Conservation (phyloP, 2,888 invertebrate species). For the Melanchra persicariae region DNA sequence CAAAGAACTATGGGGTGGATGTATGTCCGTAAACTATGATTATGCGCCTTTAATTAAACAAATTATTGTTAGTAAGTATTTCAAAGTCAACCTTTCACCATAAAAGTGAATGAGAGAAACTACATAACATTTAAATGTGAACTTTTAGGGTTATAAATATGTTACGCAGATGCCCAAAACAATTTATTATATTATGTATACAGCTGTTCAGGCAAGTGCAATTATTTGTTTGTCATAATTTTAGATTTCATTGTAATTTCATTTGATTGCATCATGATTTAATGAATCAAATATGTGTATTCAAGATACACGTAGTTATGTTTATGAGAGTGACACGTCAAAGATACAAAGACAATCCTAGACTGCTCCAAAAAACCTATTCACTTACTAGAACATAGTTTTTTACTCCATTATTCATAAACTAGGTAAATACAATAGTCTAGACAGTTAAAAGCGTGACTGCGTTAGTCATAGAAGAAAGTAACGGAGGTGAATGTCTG, state of each 20-base stretch:
- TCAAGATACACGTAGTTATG: not conserved
- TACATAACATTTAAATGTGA: not conserved
- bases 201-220: not conserved
- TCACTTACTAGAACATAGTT: slow-evolving; percentile 1
- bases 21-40: slow-evolving; percentile 23
- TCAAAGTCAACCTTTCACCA: not conserved
- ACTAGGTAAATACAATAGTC: slow-evolving; percentile 53
- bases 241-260: slow-evolving; percentile 1
- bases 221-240: not conserved
- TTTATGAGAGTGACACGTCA: too few species aligned
- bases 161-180: slow-evolving; percentile 4
- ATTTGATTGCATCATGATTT: slow-evolving; percentile 44
- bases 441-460: slow-evolving; percentile 55
- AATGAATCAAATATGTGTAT: slow-evolving; percentile 26
- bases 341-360: not conserved
- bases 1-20: slow-evolving; percentile 69
- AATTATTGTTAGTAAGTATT: not conserved
- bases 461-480: slow-evolving; percentile 70
- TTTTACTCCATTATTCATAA: slow-evolving; percentile 56
- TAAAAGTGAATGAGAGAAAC: not conserved
- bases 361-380: slow-evolving; percentile 4
- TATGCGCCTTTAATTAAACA: slow-evolving; percentile 30
- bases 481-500: slow-evolving; percentile 72
- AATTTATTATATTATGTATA: too few species aligned
- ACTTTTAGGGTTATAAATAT: slow-evolving; percentile 5